Base-by-base conservation (phyloP, 2,888 invertebrate genomes). In the Dicyrtomina minuta region DNA sequence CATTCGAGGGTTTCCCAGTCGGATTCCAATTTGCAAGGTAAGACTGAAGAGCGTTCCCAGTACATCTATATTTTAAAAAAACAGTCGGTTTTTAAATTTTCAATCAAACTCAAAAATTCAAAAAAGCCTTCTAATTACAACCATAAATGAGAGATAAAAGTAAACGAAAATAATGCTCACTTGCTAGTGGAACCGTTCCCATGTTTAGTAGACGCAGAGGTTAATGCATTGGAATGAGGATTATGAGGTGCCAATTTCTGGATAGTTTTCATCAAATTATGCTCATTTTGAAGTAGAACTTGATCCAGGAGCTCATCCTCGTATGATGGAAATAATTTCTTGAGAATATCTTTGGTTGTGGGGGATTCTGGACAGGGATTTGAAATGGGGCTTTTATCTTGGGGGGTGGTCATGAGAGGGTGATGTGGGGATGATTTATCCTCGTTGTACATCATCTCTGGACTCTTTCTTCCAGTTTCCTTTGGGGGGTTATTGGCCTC, bases 21-120 rank as follows among this genome's bases (percentile, higher is more conserved):
- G 75, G 72, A 61, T 70, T 75, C 78, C 78, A 78, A 43, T 68
- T 70, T 4, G 78, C 76, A n/a, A 78, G 66, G 56, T 78, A 78
- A 13, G 72, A 71, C 49, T 78, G 78, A 10, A 78, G 68, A 2
- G 78, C 78, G 65, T 78, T 78, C 51, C 78, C 76, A n/a, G 68
- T 51, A 61, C 75, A 76, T 66, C 78, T 74, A 68, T 20, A 39
- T 60, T 60, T n/a, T 61, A 24, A 61, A 10, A 20, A 59, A 39
- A 39, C 39, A 56, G 4, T 22, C 22, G 13, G 26, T 20, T 41
- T 17, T 5, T n/a, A 46, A 46, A 46, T n/a, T 46, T 10, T 5
- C 17, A n/a, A n/a, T n/a, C 49, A 46, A 15, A n/a, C 4, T 6
- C 49, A 46, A 49, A 49, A 5, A 44, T 44, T 13, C 17, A 49